phyloP scores from a whole-genome alignment of 2,888 invertebrate genomes.

The Leptopilina syphax region DNA sequence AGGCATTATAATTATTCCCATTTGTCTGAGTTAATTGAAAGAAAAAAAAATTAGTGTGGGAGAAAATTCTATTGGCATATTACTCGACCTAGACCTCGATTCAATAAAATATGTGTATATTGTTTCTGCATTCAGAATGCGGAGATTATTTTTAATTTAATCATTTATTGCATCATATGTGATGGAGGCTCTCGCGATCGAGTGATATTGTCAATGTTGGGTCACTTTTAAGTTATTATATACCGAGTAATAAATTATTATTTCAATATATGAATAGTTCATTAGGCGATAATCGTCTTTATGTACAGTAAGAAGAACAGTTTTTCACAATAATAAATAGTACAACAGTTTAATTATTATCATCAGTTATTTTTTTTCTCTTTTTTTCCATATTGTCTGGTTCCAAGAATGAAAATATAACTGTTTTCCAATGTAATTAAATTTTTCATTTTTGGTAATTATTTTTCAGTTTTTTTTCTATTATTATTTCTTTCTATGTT shows the following conservation, averaged over 20 bases:
- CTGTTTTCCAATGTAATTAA: too few species aligned
- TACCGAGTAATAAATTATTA: conserved; percentile 31
- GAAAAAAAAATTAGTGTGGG: not conserved
- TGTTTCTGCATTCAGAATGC: conserved; percentile 19
- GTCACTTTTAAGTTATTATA: not conserved
- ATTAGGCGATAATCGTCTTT: not conserved
- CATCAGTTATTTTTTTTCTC: not conserved
- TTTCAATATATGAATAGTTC: conserved; percentile 18
- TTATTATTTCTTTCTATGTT: too few species aligned
- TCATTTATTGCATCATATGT: conserved; percentile 30
- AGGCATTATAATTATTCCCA: not conserved
- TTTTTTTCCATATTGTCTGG: not conserved
- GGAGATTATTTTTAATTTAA: conserved; percentile 30
- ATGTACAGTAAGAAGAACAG: conserved; percentile 10
- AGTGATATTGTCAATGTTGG: conserved; percentile 8
- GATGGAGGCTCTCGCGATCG: conserved; percentile 1
- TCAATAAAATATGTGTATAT: conserved; percentile 4
- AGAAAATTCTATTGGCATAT: not conserved
- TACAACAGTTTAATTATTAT: not conserved
- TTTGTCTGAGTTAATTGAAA: not conserved
- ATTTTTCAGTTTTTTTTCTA: too few species aligned
- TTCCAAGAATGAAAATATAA: not conserved
- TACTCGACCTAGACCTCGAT: conserved; percentile 12
- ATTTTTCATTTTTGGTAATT: too few species aligned
- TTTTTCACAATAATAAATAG: not conserved